Base-by-base conservation (phyloP, 1,140 invertebrate species). In the Carposina sasakii region DNA sequence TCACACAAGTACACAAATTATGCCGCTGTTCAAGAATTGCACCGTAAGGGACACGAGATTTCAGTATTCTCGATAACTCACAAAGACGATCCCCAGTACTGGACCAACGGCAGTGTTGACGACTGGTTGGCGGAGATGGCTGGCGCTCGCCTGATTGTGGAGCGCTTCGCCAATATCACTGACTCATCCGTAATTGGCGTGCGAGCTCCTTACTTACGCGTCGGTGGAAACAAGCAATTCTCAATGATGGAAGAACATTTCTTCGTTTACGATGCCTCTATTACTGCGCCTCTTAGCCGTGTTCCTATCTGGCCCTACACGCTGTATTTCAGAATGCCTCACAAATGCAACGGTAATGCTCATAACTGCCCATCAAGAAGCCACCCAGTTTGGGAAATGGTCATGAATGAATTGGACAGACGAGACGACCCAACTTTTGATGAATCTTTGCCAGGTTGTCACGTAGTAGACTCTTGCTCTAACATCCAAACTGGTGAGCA, bases 1-100 rank as follows among this genome's bases (percentile, higher is more conserved):
- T 96, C 95, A 0, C 96, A 98, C 88, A 96, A 97, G 71, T 98
- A 96, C 81, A 96, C 94, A 39, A 98, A 98, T 81, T 98, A 98
- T 71, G 96, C 95, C 8, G 93, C 95, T 3, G 91, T 98, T 1
- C 95, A 95, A 84, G 96, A 97, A 82, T 88, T 98, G 41, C 96
- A 98, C 70, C 88, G 95, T 46, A 91, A 91, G 58, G 97, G 96
- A 23, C 95, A 98, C 71, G 97, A 99, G 86, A 97, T 98, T 60
- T 91, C 92, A 0, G 92, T 96, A 1, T 97, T 98, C 85, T 98
- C 96, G 2, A 87, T 99, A 21, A 98, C 96, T 0, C 94, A 96
- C 86, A 96, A 95, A 71, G 94, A 96, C 61, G 93, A 95, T 60
- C 93, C 94, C 5, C 90, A 93, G 58, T 96, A 96, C 85, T 98